Evolutionary conservation across 1,140 invertebrate species (phyloP).

Genomic region (Proales similis): DNA sequence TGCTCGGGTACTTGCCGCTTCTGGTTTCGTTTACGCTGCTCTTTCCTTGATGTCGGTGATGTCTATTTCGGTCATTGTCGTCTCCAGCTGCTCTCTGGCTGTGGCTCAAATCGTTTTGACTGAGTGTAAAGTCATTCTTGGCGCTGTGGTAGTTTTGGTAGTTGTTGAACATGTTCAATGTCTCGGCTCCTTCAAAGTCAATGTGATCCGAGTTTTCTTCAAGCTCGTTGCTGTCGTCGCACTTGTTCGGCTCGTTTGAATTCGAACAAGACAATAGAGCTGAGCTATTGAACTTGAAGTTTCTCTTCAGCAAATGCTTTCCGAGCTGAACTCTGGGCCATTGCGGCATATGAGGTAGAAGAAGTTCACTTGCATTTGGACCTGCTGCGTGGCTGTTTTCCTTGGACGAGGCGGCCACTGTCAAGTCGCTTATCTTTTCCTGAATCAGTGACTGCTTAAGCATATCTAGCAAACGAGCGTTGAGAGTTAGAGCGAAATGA

Average conservation of each 20-base stretch:
- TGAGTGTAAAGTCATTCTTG: no score
- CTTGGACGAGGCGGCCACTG: constrained; percentile 8
- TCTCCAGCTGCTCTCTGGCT: no score
- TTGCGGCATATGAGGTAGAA: constrained; percentile 25
- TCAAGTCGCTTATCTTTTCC: constrained; percentile 35
- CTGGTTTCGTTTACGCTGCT: no score
- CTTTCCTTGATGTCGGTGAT: no score
- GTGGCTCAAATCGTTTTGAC: no score
- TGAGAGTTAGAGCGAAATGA: no score
- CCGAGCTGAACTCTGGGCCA: constrained; percentile 15
- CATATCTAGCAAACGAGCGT: no score
- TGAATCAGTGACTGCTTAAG: constrained; percentile 36
- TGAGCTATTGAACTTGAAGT: constrained; percentile 12
- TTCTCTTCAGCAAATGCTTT: constrained; percentile 18
- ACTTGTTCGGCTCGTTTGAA: constrained; percentile 16
- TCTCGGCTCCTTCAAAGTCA: constrained; percentile 18
- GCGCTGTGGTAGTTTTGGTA: no score
- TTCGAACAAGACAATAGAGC: no score
- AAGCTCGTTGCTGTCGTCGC: constrained; percentile 10
- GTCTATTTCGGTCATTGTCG: no score
- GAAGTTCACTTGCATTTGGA: background rate
- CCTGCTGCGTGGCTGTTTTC: background rate
- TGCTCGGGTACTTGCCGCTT: no score
- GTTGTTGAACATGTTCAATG: constrained; percentile 23
- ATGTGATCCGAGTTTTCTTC: no score